phyloP scores from a whole-genome alignment of 2,888 invertebrate genomes.

The Callyntrura guangdongensis region DNA sequence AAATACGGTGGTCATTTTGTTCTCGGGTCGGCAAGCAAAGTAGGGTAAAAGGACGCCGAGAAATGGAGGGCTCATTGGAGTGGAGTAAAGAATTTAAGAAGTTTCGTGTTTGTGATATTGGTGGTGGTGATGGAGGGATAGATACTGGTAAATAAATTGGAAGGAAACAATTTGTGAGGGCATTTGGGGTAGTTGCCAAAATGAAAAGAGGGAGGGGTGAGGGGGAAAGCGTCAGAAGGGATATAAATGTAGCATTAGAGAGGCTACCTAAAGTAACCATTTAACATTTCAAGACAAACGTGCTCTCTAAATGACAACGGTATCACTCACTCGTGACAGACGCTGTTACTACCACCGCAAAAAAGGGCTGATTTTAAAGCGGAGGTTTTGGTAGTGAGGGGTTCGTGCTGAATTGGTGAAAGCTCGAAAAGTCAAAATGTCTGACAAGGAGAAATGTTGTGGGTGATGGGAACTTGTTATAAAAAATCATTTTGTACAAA shows the following conservation, averaged over 20 bases:
- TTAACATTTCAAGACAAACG: conserved; percentile 30
- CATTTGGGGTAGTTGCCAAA: background rate
- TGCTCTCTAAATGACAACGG: conserved; percentile 37
- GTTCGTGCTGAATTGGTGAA: conserved; percentile 59
- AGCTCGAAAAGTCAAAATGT: conserved; percentile 2
- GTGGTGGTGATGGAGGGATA: conserved; percentile 4
- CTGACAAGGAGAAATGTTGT: background rate
- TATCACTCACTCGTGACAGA: conserved; percentile 43
- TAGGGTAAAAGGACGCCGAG: background rate
- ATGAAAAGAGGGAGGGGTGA: background rate
- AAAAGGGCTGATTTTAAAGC: background rate
- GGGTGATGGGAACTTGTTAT: no score
- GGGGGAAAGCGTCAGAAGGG: background rate
- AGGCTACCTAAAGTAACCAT: background rate
- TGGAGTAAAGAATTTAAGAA: conserved; percentile 38
- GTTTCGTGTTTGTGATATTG: background rate
- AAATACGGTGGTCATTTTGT: conserved; percentile 53
- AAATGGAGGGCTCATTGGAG: conserved; percentile 31
- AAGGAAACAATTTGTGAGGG: conserved; percentile 12
- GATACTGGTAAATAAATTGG: conserved; percentile 68
- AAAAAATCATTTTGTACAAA: no score
- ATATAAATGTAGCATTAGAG: background rate
- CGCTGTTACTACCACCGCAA: background rate
- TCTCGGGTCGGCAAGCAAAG: background rate
- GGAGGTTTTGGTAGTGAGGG: background rate